A percentile compares a stretch with the other conserved stretches of the same genome.
phyloP scores from a whole-genome alignment of 2,888 invertebrate genomes.

The Geophilus truncorum region DNA sequence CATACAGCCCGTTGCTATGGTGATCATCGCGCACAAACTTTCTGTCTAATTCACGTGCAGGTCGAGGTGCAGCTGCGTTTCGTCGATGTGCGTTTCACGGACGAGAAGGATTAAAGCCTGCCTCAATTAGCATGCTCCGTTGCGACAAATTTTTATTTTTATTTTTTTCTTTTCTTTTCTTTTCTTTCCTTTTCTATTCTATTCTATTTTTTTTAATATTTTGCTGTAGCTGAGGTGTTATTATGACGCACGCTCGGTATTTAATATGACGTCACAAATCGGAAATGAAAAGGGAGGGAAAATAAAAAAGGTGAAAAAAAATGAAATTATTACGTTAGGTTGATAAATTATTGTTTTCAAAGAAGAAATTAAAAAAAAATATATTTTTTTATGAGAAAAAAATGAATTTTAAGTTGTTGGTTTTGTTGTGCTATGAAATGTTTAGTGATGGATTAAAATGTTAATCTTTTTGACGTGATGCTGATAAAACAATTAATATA shows the following conservation, averaged over 20 bases:
- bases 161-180: background rate
- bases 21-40: background rate
- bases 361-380: too few species aligned
- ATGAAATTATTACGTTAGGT: too few species aligned
- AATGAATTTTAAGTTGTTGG: too few species aligned
- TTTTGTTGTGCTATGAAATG: too few species aligned
- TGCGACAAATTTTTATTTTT: background rate
- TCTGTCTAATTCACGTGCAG: slow-evolving; percentile 11
- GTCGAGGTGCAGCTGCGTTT: slow-evolving; percentile 14
- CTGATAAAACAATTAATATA: too few species aligned
- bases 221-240: background rate
- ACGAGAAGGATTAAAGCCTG: background rate
- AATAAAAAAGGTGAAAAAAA: too few species aligned
- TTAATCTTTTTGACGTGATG: too few species aligned
- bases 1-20: background rate
- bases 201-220: too few species aligned
- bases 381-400: too few species aligned
- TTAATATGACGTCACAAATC: background rate
- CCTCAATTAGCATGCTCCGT: background rate
- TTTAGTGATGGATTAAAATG: too few species aligned
- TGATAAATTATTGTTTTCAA: background rate
- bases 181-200: too few species aligned
- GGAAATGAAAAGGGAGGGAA: background rate
- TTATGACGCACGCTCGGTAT: background rate
- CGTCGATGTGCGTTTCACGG: background rate